Conservation (phyloP, 1,140 invertebrate genomes). For the Dendroctonus ponderosae region DNA sequence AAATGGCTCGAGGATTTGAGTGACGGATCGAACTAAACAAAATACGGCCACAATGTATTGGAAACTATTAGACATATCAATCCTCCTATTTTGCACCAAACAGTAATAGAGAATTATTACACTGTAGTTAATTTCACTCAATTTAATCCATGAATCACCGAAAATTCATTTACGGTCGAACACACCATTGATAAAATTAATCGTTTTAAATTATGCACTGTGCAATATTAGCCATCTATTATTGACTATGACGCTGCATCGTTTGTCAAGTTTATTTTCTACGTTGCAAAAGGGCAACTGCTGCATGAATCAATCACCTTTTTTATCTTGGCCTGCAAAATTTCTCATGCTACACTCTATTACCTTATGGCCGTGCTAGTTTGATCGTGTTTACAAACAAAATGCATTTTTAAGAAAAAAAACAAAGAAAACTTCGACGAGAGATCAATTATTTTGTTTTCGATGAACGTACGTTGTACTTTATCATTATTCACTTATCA, state of each 20-base stretch:
- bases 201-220: conserved; percentile 17
- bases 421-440: no score
- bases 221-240: conserved; percentile 12
- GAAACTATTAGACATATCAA: no score
- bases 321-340: background rate
- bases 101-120: conserved; percentile 16
- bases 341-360: no score
- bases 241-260: conserved; percentile 1
- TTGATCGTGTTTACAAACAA: no score
- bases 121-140: conserved; percentile 16
- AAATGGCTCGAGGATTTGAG: no score
- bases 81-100: conserved; percentile 3
- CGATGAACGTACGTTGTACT: no score
- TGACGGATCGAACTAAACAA: no score
- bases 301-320: background rate
- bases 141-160: conserved; percentile 23
- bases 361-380: no score
- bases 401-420: no score
- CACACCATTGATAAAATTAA: conserved; percentile 29
- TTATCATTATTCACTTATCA: no score
- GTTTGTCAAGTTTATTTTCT: conserved; percentile 7
- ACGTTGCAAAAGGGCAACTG: background rate
- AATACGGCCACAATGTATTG: no score
- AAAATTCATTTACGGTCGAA: conserved; percentile 18
- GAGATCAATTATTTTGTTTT: no score